A percentile compares a stretch with the other conserved stretches of the same genome.
These are phyloP conservation scores for Cyanistes caeruleus DNA, from an alignment of 2,113 vertebrate species.

Conservation along the genomic window DNA sequence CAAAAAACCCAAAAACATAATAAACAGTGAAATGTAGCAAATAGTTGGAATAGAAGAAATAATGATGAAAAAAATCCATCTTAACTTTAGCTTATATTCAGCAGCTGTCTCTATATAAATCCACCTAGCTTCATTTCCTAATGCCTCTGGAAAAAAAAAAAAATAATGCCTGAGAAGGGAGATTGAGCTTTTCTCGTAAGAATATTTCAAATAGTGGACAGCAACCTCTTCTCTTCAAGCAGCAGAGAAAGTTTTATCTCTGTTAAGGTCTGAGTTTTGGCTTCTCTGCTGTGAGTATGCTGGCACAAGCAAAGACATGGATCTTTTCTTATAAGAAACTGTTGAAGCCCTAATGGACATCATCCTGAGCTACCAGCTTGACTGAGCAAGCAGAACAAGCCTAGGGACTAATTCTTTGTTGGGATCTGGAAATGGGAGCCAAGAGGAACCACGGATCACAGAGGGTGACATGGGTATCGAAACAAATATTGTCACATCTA, in stretches of 20 bases:
- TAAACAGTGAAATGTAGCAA: background rate
- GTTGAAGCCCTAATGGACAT: fast-evolving
- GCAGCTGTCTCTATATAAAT: background rate
- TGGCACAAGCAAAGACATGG: background rate
- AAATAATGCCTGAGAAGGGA: background rate
- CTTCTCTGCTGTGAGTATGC: background rate
- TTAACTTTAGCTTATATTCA: background rate
- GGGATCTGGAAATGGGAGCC: background rate
- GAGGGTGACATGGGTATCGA: too few species aligned
- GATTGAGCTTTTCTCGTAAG: background rate
- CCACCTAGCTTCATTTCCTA: background rate
- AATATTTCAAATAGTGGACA: background rate
- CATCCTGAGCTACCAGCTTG: too few species aligned
- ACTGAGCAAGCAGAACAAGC: background rate
- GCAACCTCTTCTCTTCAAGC: background rate
- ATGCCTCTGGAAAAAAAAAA: background rate
- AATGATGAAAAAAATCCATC: background rate
- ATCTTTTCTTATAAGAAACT: background rate
- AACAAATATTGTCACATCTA: background rate
- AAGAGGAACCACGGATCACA: fast-evolving
- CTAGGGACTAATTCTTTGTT: background rate
- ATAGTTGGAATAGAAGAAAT: background rate
- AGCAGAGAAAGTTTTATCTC: background rate
- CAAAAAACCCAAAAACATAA: background rate
- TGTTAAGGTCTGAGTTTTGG: background rate